Percentiles rank a stretch among this genome's conserved stretches.
These are phyloP conservation scores for Caenorhabditis sp. DNA, from an alignment of 2,888 invertebrate genomes.

Conservation along the genomic window DNA sequence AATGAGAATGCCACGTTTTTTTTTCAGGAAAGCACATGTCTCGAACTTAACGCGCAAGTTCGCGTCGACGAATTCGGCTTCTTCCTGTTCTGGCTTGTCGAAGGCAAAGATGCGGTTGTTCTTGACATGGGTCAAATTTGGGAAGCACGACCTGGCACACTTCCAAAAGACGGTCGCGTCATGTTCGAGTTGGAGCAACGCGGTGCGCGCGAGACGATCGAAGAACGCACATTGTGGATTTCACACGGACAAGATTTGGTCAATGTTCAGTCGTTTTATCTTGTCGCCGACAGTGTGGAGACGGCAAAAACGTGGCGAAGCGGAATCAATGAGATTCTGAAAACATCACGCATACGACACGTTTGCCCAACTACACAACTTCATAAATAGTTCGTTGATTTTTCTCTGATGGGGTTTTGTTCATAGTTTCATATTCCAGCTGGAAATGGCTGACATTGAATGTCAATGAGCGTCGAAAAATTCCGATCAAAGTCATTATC, in stretches of 20 bases:
- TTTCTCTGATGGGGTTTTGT: neutral
- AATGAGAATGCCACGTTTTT: no score
- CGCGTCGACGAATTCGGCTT: constrained; percentile 74
- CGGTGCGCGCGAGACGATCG: constrained; percentile 80
- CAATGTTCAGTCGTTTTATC: constrained; percentile 95
- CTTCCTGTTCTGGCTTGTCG: constrained; percentile 74
- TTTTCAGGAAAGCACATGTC: constrained; percentile 59
- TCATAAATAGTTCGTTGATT: constrained; percentile 90
- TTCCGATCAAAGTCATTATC: constrained; percentile 85
- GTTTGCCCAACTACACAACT: constrained; percentile 92
- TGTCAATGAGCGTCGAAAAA: constrained; percentile 91
- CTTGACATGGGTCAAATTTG: constrained; percentile 87
- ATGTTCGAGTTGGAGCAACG: constrained; percentile 81
- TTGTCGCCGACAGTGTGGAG: constrained; percentile 90
- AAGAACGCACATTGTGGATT: constrained; percentile 92
- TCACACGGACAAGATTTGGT: constrained; percentile 98
- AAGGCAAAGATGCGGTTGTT: constrained; percentile 88
- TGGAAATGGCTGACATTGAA: constrained; percentile 97
- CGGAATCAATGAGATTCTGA: constrained; percentile 85
- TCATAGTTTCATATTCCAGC: constrained; percentile 76
- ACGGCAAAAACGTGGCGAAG: constrained; percentile 95
- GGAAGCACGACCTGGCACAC: constrained; percentile 63
- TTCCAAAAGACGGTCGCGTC: constrained; percentile 82
- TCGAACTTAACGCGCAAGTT: constrained; percentile 72
- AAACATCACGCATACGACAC: constrained; percentile 88